Base-by-base conservation (phyloP, 2,113 vertebrate genomes). In the Sander lucioperca region DNA sequence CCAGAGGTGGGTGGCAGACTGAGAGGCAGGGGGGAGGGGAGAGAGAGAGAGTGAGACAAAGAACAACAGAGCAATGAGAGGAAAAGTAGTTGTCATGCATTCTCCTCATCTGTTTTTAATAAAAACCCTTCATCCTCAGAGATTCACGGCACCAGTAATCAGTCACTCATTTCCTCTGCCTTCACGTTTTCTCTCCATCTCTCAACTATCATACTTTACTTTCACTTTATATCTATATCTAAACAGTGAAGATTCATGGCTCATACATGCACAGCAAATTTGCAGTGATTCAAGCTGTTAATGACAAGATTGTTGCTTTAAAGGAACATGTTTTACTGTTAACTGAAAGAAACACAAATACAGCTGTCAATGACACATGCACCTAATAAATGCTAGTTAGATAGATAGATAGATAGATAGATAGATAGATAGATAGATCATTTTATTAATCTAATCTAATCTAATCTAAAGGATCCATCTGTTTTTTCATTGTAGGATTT, bases 71-170 rank as follows among this genome's bases (percentile, higher is more conserved):
- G 47, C 58, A 82, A 36, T 45, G 77, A 57, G 78, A 74, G 57
- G 39, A 16, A 63, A 64, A 66, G 76, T 59, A 27, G 75, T 85
- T 90, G 85, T 84, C 83, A 75, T 73, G 74, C 77, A 83, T 74
- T 85, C 80, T 73, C 77, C 77, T 84, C 84, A 85, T 84, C 82
- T 86, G 89, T 83, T 87, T 91, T 89, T 90, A 88, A 88, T 85
- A 86, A 83, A 82, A 87, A 53, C 2, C 54, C 48, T 70, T 84
- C 66, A 63, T 83, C 85, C 88, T 81, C 59, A 1, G 89, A 86
- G 91, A 86, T 54, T 86, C 78, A 61, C 61, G 45, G 80, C 86
- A 74, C 51, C 64, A 62, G 74, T 85, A 83, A 89, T 81, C 82
- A 80, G 14, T 64, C 33, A n/a, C 54, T 86, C 77, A 30, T 53